A percentile compares a stretch with the other conserved stretches of the same genome.
phyloP scores from a whole-genome alignment of 2,888 invertebrate species.

The Trachelus troglodyta region DNA sequence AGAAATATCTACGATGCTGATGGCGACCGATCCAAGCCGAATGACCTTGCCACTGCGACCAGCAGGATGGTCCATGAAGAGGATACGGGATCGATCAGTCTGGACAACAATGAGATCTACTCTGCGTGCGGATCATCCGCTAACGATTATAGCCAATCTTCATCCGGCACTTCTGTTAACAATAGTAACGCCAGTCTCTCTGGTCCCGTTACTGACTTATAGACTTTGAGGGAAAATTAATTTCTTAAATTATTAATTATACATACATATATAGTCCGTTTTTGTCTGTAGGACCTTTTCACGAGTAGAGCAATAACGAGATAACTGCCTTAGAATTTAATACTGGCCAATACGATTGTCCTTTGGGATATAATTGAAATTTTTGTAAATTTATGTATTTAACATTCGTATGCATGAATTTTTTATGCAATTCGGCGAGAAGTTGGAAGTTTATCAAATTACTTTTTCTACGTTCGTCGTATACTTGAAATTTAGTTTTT shows the following conservation, averaged over 20 bases:
- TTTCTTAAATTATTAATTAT: slow-evolving; percentile 2
- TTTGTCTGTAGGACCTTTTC: neutral
- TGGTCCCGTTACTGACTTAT: slow-evolving; percentile 58
- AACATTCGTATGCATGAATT: neutral
- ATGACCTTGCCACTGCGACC: neutral
- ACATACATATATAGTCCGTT: neutral
- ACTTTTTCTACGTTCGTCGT: neutral
- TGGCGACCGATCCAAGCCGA: neutral
- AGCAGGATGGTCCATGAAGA: neutral
- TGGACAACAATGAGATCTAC: slow-evolving; percentile 11
- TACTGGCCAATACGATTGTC: neutral
- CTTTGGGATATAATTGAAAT: neutral
- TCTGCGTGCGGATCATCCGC: neutral
- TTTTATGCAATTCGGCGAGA: neutral
- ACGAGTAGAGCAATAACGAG: neutral
- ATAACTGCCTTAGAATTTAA: slow-evolving; percentile 3
- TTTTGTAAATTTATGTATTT: neutral
- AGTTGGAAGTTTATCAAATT: neutral
- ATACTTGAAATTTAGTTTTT: neutral
- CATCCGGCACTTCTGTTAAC: slow-evolving; percentile 3
- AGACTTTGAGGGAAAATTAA: slow-evolving; percentile 9
- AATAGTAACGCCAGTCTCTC: slow-evolving; percentile 40
- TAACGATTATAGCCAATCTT: neutral
- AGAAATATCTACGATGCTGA: slow-evolving; percentile 46
- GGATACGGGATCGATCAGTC: neutral